Evolutionary conservation across 2,113 vertebrate genomes (phyloP).

Genomic region (Tringa solitaria): DNA sequence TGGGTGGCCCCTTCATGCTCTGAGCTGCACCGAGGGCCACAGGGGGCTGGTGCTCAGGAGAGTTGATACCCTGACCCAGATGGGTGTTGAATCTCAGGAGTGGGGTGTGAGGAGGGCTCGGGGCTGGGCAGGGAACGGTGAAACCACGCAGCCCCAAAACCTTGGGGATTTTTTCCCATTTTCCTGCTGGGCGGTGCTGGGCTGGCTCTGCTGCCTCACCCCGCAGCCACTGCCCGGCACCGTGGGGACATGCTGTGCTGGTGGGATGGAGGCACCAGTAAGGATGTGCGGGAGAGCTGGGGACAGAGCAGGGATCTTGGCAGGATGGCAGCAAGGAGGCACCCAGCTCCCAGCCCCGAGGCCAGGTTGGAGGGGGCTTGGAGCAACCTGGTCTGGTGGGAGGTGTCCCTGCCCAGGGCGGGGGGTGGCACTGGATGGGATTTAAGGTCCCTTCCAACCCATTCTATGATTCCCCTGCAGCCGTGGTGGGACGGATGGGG

Average conservation of each 20-base stretch:
- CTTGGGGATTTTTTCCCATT: not conserved
- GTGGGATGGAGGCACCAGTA: fast-evolving
- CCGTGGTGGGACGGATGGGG: fast-evolving
- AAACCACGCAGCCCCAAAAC: not conserved
- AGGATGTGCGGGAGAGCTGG: fast-evolving
- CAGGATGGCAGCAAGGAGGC: not conserved
- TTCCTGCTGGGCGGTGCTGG: not conserved
- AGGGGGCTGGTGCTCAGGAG: not conserved
- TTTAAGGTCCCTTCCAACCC: too few relatives aligned
- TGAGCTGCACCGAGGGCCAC: not conserved
- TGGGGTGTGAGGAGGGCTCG: not conserved
- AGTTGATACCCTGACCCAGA: not conserved
- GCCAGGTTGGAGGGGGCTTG: too few relatives aligned
- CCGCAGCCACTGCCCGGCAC: fast-evolving
- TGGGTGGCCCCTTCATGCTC: not conserved
- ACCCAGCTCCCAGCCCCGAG: not conserved
- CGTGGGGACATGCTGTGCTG: fast-evolving
- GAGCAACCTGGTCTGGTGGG: too few relatives aligned
- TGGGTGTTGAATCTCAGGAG: not conserved
- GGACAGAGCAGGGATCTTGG: not conserved
- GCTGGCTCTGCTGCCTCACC: not conserved
- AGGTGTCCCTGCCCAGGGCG: too few relatives aligned
- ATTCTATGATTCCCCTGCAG: not conserved
- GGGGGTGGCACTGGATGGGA: too few relatives aligned
- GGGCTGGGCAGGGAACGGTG: not conserved